Evolutionary conservation across 2,113 vertebrate species (phyloP).

Genomic region (Gavialis gangeticus): DNA sequence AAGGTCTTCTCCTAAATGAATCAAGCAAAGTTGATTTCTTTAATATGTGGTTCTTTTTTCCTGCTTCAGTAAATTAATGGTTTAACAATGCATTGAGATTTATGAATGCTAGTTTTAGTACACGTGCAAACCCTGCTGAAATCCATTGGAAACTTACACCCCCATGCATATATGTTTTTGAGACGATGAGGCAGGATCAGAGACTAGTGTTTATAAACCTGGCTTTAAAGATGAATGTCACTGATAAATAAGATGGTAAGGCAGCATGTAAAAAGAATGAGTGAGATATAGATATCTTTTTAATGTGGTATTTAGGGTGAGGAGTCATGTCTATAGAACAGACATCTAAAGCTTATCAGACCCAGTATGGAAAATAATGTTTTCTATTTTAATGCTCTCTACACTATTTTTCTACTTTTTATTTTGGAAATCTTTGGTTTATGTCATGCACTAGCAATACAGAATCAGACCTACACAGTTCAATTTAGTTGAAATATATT

Average conservation of each 20-base stretch:
- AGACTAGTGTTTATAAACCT: background rate
- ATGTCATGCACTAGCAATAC: background rate
- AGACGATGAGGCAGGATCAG: background rate
- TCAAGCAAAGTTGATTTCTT: background rate
- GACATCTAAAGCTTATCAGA: background rate
- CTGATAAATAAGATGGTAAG: background rate
- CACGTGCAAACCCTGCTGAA: background rate
- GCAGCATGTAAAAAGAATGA: background rate
- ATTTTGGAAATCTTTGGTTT: background rate
- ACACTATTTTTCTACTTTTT: background rate
- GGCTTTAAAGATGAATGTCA: background rate
- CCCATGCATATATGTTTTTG: background rate
- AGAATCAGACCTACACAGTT: background rate
- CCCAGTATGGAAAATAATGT: background rate
- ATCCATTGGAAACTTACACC: background rate
- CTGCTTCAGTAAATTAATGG: background rate
- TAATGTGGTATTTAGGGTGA: background rate
- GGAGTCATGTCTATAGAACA: background rate
- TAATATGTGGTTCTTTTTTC: background rate
- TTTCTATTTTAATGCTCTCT: background rate
- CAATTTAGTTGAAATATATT: background rate
- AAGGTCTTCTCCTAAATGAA: background rate
- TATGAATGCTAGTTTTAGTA: background rate
- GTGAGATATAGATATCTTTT: background rate
- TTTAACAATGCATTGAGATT: background rate